Evolutionary conservation across 2,113 vertebrate species (phyloP).

Genomic region (Charadrius vociferus): DNA sequence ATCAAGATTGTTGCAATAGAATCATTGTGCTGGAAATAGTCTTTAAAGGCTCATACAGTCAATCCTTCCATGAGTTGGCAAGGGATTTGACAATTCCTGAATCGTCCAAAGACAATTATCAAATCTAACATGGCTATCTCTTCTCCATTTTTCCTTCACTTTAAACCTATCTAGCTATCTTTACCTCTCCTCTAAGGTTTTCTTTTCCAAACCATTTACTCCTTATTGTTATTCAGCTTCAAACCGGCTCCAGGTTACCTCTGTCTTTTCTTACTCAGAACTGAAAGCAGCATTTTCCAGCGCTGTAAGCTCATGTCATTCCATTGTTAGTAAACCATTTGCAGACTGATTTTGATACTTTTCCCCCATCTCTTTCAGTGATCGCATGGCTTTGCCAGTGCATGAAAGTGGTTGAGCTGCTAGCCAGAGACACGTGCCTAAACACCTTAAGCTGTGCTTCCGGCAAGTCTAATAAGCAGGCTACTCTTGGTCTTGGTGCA

Average conservation of each 20-base stretch:
- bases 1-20: background rate
- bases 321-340: background rate
- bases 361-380: background rate
- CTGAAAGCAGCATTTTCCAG: background rate
- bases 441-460: background rate
- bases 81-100: background rate
- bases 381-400: background rate
- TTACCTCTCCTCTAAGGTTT: background rate
- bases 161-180: background rate
- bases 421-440: background rate
- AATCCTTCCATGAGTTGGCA: background rate
- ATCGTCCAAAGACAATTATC: background rate
- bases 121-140: background rate
- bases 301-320: background rate
- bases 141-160: background rate
- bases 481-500: background rate
- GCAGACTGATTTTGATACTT: background rate
- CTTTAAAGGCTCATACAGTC: background rate
- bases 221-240: background rate
- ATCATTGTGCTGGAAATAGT: background rate
- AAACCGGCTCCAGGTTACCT: background rate
- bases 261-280: background rate
- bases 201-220: background rate
- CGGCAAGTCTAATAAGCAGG: background rate
- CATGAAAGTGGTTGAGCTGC: background rate